phyloP scores from a whole-genome alignment of 2,888 invertebrate species.

The Campoletis raptor region DNA sequence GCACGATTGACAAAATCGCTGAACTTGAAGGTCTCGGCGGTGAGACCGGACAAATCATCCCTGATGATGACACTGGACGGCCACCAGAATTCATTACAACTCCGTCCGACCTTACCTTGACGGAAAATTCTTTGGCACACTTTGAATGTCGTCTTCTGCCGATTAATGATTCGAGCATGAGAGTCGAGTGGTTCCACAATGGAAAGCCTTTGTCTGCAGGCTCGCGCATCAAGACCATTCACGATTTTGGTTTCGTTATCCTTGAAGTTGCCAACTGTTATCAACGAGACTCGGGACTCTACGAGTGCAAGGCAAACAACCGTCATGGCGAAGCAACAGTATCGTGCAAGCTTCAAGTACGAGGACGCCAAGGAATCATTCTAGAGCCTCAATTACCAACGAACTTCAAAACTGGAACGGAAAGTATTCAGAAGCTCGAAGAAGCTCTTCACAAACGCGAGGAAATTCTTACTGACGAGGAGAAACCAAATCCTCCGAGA shows the following conservation, averaged over 20 bases:
- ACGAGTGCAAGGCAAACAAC: constrained; percentile 97
- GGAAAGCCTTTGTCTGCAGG: constrained; percentile 96
- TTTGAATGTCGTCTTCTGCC: constrained; percentile 96
- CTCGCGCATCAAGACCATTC: constrained; percentile 97
- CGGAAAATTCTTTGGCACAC: constrained; percentile 95
- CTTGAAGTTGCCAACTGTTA: constrained; percentile 98
- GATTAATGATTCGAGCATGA: constrained; percentile 96
- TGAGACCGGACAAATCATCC: constrained; percentile 88
- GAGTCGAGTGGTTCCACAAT: constrained; percentile 99
- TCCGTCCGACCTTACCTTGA: constrained; percentile 92
- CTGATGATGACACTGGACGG: constrained; percentile 93
- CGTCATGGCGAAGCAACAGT: constrained; percentile 96
- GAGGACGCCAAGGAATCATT: constrained; percentile 94
- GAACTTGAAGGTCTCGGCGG: constrained; percentile 94
- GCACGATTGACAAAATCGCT: constrained; percentile 96
- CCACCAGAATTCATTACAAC: constrained; percentile 96
- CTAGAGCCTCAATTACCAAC: constrained; percentile 95
- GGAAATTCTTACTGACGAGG: constrained; percentile 92
- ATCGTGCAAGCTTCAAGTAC: constrained; percentile 94
- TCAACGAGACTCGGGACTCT: constrained; percentile 96
- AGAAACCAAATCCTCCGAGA: constrained; percentile 93
- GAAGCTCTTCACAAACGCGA: constrained; percentile 95
- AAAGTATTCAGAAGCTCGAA: constrained; percentile 95
- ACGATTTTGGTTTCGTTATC: constrained; percentile 99
- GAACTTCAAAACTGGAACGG: constrained; percentile 95